A percentile compares a stretch with the other conserved stretches of the same genome.
Evolutionary conservation across 2,888 invertebrate genomes (phyloP).

Genomic region (Phortica magna): DNA sequence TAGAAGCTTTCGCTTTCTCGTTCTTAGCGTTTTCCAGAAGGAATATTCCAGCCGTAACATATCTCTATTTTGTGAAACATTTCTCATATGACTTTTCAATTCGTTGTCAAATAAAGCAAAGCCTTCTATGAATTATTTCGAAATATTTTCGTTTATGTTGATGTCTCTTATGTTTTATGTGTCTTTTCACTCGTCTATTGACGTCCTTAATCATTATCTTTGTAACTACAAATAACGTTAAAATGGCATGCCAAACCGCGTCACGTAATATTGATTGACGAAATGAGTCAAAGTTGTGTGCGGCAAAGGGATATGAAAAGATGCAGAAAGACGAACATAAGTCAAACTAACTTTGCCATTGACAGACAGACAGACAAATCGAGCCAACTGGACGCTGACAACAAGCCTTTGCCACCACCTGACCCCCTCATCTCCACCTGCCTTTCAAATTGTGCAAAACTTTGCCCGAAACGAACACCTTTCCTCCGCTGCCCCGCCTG

Average conservation of each 20-base stretch:
- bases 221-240: background rate
- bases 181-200: too few species aligned
- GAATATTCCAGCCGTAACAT: too few species aligned
- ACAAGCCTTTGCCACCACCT: background rate
- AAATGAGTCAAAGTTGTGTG: constrained; percentile 49
- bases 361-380: constrained; percentile 25
- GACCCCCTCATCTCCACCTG: background rate
- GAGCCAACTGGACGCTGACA: background rate
- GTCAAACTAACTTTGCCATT: constrained; percentile 52
- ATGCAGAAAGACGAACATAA: constrained; percentile 47
- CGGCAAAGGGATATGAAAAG: background rate
- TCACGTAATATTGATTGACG: constrained; percentile 71
- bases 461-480: constrained; percentile 28
- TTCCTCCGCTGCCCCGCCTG: background rate
- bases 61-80: too few species aligned
- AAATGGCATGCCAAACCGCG: too few species aligned
- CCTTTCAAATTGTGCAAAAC: background rate
- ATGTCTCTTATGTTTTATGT: too few species aligned
- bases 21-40: too few species aligned
- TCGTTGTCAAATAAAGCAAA: too few species aligned
- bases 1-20: background rate
- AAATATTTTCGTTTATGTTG: too few species aligned
- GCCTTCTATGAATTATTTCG: too few species aligned
- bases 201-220: too few species aligned
- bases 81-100: too few species aligned